Evolutionary conservation across 37 sponge, comb jelly and placozoan genomes (phyloP), one percentile per base, ranked within the genome.

Genomic region (Trichoplax adhaerens): DNA sequence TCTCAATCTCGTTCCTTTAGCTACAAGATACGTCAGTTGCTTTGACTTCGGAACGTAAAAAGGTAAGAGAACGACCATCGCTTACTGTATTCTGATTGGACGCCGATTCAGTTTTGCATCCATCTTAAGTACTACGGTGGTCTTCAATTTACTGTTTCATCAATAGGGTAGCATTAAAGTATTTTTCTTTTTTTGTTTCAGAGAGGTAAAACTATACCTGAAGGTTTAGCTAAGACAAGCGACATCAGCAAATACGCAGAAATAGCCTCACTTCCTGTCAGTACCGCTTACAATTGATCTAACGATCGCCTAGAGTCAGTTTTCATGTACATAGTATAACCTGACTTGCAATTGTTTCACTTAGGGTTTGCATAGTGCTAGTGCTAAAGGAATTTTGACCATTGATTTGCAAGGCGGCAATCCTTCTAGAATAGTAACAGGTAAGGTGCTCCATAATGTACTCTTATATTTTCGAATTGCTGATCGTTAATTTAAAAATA

Each of bases 191-290:
- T 29, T 48, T 53, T 3, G 60, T 1, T 72, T 47, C 63, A 86
- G 91, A 77, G 93, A 68, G 94, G 99, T 50, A 98, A 93, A 81
- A 93, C 87, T 68, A 65, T 74, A 60, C 99, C 99, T 1, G 99
- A 98, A 62, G 94, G 86, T 1, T 82, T 98, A 48, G 78, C 78
- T 12, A 53, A 80, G 3, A 57, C 87, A 53, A 88, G 89, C 3
- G 71, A 80, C 47, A 86, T 98, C 58, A 75, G 75, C 53, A 81
- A 65, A 50, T 98, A 84, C 74, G 55, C 86, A 62, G 83, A 84
- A 65, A 46, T 66, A n/a, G 75, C 91, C 63, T 76, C 88, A n/a
- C 99, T 93, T 68, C 91, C 99, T 58, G 98, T 88, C 54, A 55
- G 72, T 7, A n/a, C 64, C 29, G 29, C 29, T 29, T 29, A 29